Base-by-base conservation (phyloP, 1,140 invertebrate species). In the Agrypnia vestita region DNA sequence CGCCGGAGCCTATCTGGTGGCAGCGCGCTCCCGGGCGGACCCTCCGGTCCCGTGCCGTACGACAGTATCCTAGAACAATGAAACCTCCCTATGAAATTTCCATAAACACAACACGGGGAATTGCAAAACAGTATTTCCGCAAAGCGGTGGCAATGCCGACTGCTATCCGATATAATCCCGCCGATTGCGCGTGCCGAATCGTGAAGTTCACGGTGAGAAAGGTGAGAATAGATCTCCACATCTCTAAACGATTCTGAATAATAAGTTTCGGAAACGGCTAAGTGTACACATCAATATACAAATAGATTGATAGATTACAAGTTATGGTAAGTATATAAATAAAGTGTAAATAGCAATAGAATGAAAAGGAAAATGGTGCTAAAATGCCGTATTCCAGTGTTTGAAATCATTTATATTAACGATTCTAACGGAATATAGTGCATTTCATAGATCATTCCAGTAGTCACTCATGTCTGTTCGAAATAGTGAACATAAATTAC, bases 21-120 rank as follows among this genome's bases (percentile, higher is more conserved):
- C 19, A 19, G 1, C 17, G 13, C 47, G 75, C 15, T 47, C 47
- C 59, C 64, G 35, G 44, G 67, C 67, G 15, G 46, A 46, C 67
- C 35, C n/a, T 51, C 51, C 19, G 67, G 53, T 73, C 49, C 12
- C 25, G 21, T 56, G 71, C 21, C 19, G 49, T 0, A 43, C 21
- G n/a, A 47, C 49, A 53, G 19, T 51, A 19, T 59, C 53, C 46
- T 69, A 62, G 76, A 72, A 78, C 76, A 74, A 79, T 74, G 78
- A 61, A 61, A 46, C 71, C 69, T 61, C 46, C 43, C 46, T 73
- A 61, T 74, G 69, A 56, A 80, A 80, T 80, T 75, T 80, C 78
- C 78, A 80, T 80, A 80, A 80, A 69, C 78, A 80, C 78, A 69
- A 74, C 71, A 47, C 69, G 73, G 61, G 61, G 71, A 67, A 75